Percentiles rank a stretch among this genome's conserved stretches.
These are phyloP conservation scores for Agriopis marginaria DNA, from an alignment of 2,888 invertebrate species.

Conservation along the genomic window DNA sequence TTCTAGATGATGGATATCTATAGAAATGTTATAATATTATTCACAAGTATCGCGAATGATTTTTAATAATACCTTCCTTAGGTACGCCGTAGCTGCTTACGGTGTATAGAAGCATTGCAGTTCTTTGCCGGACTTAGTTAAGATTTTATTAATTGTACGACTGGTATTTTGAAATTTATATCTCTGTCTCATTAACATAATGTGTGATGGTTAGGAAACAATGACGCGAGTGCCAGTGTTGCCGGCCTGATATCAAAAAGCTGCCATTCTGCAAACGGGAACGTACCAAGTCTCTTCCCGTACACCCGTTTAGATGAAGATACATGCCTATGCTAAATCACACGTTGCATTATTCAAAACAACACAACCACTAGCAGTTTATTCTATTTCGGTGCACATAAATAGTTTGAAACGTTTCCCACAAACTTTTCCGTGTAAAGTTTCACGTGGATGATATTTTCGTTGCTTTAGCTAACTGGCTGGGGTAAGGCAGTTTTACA, in stretches of 20 bases:
- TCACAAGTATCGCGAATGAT: too few relatives aligned
- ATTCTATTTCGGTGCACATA: slow-evolving; percentile 70
- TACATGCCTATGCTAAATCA: slow-evolving; percentile 75
- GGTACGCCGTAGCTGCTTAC: too few relatives aligned
- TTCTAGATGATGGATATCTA: too few relatives aligned
- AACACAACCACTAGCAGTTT: slow-evolving; percentile 52
- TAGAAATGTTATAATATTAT: too few relatives aligned
- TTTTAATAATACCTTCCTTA: too few relatives aligned
- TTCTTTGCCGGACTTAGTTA: too few relatives aligned
- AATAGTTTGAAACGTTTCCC: slow-evolving; percentile 64
- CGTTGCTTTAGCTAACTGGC: slow-evolving; percentile 49
- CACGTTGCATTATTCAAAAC: slow-evolving; percentile 66
- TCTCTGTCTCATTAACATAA: too few relatives aligned
- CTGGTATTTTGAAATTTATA: too few relatives aligned
- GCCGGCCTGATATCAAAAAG: not conserved
- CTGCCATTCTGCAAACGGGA: slow-evolving; percentile 47
- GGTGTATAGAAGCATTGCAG: too few relatives aligned
- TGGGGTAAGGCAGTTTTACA: slow-evolving; percentile 28
- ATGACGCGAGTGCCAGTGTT: not conserved
- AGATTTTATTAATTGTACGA: too few relatives aligned
- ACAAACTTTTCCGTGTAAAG: slow-evolving; percentile 77
- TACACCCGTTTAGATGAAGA: slow-evolving; percentile 69
- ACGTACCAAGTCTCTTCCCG: slow-evolving; percentile 47
- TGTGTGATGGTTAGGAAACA: not conserved
- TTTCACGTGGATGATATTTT: slow-evolving; percentile 78